phyloP scores from a whole-genome alignment of 2,113 vertebrate species.

The Danio rerio region DNA sequence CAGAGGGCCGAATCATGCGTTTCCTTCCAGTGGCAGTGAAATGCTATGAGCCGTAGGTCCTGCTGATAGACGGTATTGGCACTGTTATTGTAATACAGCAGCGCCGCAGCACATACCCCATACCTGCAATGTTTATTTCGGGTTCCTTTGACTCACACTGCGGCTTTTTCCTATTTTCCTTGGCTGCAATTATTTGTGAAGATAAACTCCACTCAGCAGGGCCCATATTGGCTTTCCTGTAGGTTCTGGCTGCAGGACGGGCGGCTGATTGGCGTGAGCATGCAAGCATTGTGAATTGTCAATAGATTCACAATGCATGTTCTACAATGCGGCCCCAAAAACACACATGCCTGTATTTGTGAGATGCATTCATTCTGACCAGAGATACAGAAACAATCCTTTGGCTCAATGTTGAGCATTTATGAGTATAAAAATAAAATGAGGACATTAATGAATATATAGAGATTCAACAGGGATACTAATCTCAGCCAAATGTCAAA shows the following conservation, averaged over 20 bases:
- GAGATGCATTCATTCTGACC: constrained; percentile 51
- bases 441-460: too few relatives aligned
- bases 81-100: constrained; percentile 45
- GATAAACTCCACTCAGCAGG: constrained; percentile 45
- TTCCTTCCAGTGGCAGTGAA: constrained; percentile 1
- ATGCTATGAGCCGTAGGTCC: not conserved
- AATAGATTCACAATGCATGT: constrained; percentile 42
- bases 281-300: constrained; percentile 58
- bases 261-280: constrained; percentile 35
- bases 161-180: not conserved
- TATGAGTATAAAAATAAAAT: constrained; percentile 48
- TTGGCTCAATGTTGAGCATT: constrained; percentile 46
- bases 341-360: constrained; percentile 26
- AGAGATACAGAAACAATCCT: constrained; percentile 50
- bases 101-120: constrained; percentile 32
- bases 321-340: constrained; percentile 30
- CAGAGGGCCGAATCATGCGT: not conserved
- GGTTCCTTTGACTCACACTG: constrained; percentile 23
- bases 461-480: too few relatives aligned
- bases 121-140: constrained; percentile 42
- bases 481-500: too few relatives aligned
- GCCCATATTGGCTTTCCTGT: constrained; percentile 35
- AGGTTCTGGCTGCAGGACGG: constrained; percentile 23
- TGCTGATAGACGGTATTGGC: constrained; percentile 7
- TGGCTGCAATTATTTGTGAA: constrained; percentile 35